phyloP scores from a whole-genome alignment of 2,113 vertebrate genomes.

The Anas platyrhynchos region DNA sequence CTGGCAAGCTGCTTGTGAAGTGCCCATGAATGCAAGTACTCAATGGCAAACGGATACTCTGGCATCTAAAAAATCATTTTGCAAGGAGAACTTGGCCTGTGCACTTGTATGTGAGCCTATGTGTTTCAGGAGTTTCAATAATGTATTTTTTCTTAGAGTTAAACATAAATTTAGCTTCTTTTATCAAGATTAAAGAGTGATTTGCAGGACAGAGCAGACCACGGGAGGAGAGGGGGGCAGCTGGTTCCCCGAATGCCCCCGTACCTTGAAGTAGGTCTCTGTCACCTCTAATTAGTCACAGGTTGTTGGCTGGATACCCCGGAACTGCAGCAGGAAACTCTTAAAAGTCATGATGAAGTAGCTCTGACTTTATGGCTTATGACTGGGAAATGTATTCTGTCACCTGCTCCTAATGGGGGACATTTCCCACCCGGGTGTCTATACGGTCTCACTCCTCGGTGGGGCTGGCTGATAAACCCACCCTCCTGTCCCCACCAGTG shows the following conservation, averaged over 20 bases:
- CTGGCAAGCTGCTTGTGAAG: not conserved
- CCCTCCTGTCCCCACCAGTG: not conserved
- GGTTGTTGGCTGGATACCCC: not conserved
- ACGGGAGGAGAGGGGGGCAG: not conserved
- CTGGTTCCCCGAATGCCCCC: not conserved
- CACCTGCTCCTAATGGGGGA: not conserved
- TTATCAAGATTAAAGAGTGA: not conserved
- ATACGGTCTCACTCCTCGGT: accelerated
- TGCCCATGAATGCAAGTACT: not conserved
- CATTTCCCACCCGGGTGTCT: not conserved
- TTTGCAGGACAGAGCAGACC: not conserved
- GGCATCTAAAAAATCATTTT: not conserved
- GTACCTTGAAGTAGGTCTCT: not conserved
- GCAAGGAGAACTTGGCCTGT: not conserved
- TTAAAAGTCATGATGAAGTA: not conserved
- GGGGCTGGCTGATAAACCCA: not conserved
- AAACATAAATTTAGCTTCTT: not conserved
- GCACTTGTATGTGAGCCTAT: not conserved
- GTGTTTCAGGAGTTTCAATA: not conserved
- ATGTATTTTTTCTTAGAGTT: not conserved
- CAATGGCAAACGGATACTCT: not conserved
- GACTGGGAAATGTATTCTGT: not conserved
- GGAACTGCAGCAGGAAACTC: constrained; percentile 3
- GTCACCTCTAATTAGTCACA: not conserved
- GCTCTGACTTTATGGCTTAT: not conserved